phyloP scores from a whole-genome alignment of 1,140 invertebrate species.

The Drepana arcuata region DNA sequence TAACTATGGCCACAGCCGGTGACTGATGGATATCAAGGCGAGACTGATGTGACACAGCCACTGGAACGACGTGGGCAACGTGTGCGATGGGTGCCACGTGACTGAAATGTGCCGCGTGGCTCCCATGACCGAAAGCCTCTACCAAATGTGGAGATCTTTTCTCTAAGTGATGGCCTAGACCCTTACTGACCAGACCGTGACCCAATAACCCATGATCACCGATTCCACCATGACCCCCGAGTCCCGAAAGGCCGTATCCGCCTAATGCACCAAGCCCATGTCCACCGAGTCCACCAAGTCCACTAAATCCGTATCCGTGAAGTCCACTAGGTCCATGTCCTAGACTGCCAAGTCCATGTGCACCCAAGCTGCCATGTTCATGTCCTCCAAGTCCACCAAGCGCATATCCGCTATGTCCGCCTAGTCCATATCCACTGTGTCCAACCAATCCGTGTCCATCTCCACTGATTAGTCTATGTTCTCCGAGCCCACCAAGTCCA shows the following conservation, averaged over 20 bases:
- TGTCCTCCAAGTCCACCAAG: background rate
- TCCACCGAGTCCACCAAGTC: background rate
- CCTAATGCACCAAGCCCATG: background rate
- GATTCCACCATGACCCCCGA: too few relatives aligned
- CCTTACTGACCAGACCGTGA: constrained; percentile 11
- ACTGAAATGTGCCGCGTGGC: background rate
- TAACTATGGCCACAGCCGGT: constrained; percentile 33
- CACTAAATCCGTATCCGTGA: constrained; percentile 1
- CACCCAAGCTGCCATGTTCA: constrained; percentile 4
- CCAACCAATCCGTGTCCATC: constrained; percentile 1
- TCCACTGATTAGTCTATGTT: too few relatives aligned
- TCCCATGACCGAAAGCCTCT: background rate
- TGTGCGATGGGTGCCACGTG: constrained; percentile 1
- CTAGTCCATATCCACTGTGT: constrained; percentile 2
- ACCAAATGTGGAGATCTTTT: constrained; percentile 41
- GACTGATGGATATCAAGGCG: constrained; percentile 40
- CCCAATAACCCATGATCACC: constrained; percentile 10
- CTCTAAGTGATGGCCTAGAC: constrained; percentile 31
- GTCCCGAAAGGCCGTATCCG: too few relatives aligned
- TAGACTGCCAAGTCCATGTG: constrained; percentile 2
- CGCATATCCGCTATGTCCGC: background rate
- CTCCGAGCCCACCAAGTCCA: constrained; percentile 6
- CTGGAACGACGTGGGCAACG: constrained; percentile 30
- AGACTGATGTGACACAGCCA: constrained; percentile 53
- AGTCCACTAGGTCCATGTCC: background rate